Evolutionary conservation across 23 tunicate species (phyloP), one percentile per base, ranked within the genome.

Genomic region (Phallusia fumigata): DNA sequence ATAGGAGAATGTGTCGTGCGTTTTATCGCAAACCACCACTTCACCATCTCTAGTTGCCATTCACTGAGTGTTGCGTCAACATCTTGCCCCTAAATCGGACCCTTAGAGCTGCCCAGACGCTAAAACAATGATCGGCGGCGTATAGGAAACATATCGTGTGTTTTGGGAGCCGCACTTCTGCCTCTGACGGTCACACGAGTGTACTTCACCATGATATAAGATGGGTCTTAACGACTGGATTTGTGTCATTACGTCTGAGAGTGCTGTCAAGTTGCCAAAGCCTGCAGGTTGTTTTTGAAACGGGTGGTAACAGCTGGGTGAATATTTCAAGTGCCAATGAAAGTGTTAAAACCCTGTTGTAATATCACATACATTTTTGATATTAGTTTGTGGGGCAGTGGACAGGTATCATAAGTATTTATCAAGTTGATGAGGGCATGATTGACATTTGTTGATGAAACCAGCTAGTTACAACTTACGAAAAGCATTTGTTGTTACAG

Each of bases 181-280:
- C 11, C 26, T 24, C 28, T 58, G 26, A 11, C 13, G 69, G 69
- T 58, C 69, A 58, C 69, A 58, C 69, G 16, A 58, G 69, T 58
- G 69, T 58, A 58, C 69, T 58, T 58, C 26, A 58, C 69, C 69
- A 58, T 58, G 69, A 58, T 58, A 58, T 58, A 16, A 22, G 47
- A 40, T 40, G 28, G 28, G 28, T 58, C 69, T 58, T 58, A 58
- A 58, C 69, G 69, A 58, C 69, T 58, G 26, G 69, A 40, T 40
- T 58, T 58, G 69, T 58, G 69, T 58, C 69, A 58, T 58, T 58
- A 58, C 13, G 26, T 16, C 16, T 24, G 47, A 40, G 47, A 40
- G 47, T 40, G 47, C 47, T 40, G 10, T 10, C 47, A 40, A 40
- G 47, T 40, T 58, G 26, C 15, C 69, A 58, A 24, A 22, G 13